Conservation (phyloP, 2,113 vertebrate genomes). For the Colius striatus region DNA sequence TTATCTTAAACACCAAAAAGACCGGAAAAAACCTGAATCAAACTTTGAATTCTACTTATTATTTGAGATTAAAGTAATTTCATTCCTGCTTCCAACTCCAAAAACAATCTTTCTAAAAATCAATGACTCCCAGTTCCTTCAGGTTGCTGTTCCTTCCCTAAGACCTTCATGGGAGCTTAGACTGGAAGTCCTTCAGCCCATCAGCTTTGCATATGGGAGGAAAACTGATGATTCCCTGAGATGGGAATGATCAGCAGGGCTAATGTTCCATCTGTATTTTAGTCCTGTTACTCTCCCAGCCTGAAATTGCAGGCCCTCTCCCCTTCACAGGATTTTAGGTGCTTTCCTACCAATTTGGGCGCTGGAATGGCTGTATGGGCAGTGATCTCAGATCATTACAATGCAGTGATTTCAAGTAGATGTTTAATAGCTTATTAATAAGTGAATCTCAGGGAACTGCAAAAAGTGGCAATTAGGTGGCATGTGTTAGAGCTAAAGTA, state of each 20-base stretch:
- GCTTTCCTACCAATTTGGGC: constrained; percentile 20
- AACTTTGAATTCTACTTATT: neutral
- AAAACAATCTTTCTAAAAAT: neutral
- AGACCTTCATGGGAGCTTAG: neutral
- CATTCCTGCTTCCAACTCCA: neutral
- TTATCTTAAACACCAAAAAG: neutral
- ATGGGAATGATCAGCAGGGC: neutral
- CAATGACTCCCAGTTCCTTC: neutral
- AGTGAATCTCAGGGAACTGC: constrained; percentile 19
- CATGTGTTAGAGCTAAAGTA: neutral
- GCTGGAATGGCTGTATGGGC: neutral
- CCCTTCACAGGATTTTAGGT: constrained; percentile 1
- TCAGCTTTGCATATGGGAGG: neutral
- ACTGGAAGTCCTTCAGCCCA: neutral
- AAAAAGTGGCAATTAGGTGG: constrained; percentile 1
- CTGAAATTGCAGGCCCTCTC: neutral
- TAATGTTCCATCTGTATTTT: neutral
- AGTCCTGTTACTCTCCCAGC: neutral
- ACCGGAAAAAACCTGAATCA: neutral
- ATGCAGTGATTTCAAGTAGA: constrained; percentile 19
- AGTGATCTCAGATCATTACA: constrained; percentile 39
- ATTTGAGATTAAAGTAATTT: neutral
- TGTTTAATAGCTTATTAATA: constrained; percentile 51
- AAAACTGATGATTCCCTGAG: neutral
- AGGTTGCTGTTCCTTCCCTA: neutral